Conservation (phyloP, 2,888 invertebrate genomes). For the Microctonus aethiopoides region DNA sequence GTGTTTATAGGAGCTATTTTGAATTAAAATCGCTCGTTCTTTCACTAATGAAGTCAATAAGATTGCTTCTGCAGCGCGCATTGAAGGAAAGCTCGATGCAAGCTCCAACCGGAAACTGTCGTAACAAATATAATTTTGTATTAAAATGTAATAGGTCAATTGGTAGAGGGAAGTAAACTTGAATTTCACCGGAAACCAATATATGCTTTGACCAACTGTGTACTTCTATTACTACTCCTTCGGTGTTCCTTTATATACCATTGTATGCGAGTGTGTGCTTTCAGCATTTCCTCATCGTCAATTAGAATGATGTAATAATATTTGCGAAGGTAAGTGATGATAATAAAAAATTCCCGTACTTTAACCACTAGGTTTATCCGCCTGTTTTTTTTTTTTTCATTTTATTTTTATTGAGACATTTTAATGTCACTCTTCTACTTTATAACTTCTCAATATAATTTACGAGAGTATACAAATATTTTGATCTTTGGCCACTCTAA, state of each 20-base stretch:
- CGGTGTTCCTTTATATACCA: too few species aligned
- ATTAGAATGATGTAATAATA: slow-evolving; percentile 66
- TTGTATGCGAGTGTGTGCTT: too few species aligned
- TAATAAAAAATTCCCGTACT: slow-evolving; percentile 51
- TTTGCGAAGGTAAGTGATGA: slow-evolving; percentile 64
- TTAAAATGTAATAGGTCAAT: slow-evolving; percentile 20
- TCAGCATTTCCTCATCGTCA: slow-evolving; percentile 45
- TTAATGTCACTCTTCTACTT: not conserved
- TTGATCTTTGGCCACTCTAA: not conserved
- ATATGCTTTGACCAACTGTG: not conserved
- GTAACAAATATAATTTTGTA: slow-evolving; percentile 32
- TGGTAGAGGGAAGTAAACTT: slow-evolving; percentile 5
- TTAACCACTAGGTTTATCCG: slow-evolving; percentile 38
- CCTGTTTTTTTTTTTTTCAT: not conserved
- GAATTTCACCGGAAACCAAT: not conserved
- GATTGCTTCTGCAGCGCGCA: slow-evolving; percentile 13
- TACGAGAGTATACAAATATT: not conserved
- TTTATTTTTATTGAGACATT: slow-evolving; percentile 8
- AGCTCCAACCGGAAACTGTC: slow-evolving; percentile 32
- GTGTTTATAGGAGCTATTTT: not conserved
- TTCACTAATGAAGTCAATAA: slow-evolving; percentile 37
- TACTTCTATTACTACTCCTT: not conserved
- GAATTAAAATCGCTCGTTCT: slow-evolving; percentile 34
- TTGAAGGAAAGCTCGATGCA: slow-evolving; percentile 20
- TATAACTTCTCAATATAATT: not conserved